These are phyloP conservation scores for Cataglyphis altisquamis DNA, from an alignment of 2,888 invertebrate species.

Conservation along the genomic window DNA sequence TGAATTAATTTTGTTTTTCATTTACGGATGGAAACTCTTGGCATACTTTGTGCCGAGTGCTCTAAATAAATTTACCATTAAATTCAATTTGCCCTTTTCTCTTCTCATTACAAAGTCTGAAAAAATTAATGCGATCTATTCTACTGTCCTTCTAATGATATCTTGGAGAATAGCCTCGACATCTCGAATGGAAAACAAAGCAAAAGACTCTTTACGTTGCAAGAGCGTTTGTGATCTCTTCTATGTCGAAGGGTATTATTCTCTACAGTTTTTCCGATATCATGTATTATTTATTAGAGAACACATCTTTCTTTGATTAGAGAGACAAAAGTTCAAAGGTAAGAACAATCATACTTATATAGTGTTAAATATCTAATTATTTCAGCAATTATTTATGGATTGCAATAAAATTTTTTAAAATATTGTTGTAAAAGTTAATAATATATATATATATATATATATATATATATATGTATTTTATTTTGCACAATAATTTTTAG, in stretches of 20 bases:
- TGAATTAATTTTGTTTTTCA: not conserved
- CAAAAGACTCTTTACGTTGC: not conserved
- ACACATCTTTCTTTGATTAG: conserved; percentile 16
- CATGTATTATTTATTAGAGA: conserved; percentile 45
- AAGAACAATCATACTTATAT: not conserved
- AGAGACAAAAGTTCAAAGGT: conserved; percentile 10
- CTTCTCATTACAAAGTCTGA: conserved; percentile 3
- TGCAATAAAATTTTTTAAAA: not conserved
- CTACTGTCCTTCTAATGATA: conserved; percentile 10
- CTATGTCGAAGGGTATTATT: conserved; percentile 23
- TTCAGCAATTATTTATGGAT: not conserved
- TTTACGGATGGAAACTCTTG: not conserved
- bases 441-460: too few relatives aligned
- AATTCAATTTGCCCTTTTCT: not conserved
- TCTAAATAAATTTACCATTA: not conserved
- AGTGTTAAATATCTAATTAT: not conserved
- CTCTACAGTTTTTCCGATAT: conserved; percentile 30
- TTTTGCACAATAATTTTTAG: not conserved
- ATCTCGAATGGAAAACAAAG: conserved; percentile 20
- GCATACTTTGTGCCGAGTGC: not conserved
- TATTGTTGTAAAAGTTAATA: not conserved
- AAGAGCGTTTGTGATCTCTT: conserved; percentile 20
- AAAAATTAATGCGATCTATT: conserved; percentile 9
- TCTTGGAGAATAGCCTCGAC: not conserved
- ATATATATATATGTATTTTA: not conserved